A percentile compares a stretch with the other conserved stretches of the same genome.
Evolutionary conservation across 2,113 vertebrate species (phyloP).

Genomic region (Gobiocypris rarus): DNA sequence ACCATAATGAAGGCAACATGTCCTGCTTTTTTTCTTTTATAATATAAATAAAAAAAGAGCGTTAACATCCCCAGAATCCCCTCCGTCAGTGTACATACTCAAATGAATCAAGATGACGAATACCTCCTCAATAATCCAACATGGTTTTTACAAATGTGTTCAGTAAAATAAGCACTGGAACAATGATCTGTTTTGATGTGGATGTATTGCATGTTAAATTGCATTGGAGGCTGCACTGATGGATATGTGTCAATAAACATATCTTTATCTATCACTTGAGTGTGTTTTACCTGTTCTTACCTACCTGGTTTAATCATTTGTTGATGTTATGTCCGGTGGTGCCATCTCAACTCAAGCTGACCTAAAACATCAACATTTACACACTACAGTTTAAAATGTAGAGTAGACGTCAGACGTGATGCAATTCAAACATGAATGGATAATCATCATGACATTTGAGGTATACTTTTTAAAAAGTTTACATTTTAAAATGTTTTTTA

Average conservation of each 20-base stretch:
- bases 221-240: constrained; percentile 97
- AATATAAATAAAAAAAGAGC: background rate
- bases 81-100: constrained; percentile 70
- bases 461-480: background rate
- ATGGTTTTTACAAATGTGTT: constrained; percentile 89
- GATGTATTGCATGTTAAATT: constrained; percentile 95
- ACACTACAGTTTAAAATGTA: background rate
- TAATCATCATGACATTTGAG: background rate
- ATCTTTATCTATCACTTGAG: constrained; percentile 88
- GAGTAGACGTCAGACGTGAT: background rate
- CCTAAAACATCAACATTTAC: background rate
- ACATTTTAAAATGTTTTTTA: background rate
- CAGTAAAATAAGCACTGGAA: constrained; percentile 98
- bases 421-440: background rate
- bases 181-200: constrained; percentile 85
- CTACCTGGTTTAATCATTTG: background rate
- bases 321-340: background rate
- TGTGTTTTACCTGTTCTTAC: background rate
- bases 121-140: constrained; percentile 93
- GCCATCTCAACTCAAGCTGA: background rate
- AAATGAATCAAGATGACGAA: constrained; percentile 80
- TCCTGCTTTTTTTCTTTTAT: background rate
- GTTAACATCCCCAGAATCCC: constrained; percentile 44
- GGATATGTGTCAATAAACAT: constrained; percentile 99
- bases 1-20: background rate